A percentile compares a stretch with the other conserved stretches of the same genome.
These are phyloP conservation scores for Dromius quadrimaculatus DNA, from an alignment of 2,888 invertebrate genomes.

Conservation along the genomic window DNA sequence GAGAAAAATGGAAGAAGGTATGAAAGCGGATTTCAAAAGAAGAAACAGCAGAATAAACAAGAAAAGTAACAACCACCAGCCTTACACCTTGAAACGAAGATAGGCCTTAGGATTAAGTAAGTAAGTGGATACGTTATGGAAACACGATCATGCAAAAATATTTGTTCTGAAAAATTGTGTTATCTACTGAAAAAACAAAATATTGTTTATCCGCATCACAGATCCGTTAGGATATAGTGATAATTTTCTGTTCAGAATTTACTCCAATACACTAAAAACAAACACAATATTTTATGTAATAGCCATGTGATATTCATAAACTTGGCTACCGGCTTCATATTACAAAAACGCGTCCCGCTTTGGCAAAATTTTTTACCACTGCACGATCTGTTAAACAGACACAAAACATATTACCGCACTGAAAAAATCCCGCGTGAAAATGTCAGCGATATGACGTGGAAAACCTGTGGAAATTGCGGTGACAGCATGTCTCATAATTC, in stretches of 20 bases:
- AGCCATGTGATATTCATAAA: slow-evolving; percentile 7
- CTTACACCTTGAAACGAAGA: no score
- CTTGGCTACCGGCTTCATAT: not conserved
- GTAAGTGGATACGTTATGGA: no score
- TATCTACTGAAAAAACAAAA: no score
- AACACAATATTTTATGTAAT: not conserved
- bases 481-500: slow-evolving; percentile 28
- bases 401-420: slow-evolving; percentile 18
- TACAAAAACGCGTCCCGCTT: not conserved
- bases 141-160: no score
- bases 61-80: no score
- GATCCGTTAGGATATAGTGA: no score
- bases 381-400: slow-evolving; percentile 30
- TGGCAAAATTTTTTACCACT: slow-evolving; percentile 6
- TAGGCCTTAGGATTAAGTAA: no score
- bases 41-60: no score
- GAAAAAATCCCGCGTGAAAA: slow-evolving; percentile 23
- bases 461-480: slow-evolving; percentile 30
- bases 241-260: not conserved
- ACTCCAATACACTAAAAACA: not conserved
- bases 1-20: no score
- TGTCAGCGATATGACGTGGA: slow-evolving; percentile 22
- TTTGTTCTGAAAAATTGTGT: no score
- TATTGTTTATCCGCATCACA: no score
- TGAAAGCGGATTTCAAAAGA: no score